Evolutionary conservation across 2,797 vertebrate genomes (phyloP).

Genomic region (Chiloscyllium punctatum): DNA sequence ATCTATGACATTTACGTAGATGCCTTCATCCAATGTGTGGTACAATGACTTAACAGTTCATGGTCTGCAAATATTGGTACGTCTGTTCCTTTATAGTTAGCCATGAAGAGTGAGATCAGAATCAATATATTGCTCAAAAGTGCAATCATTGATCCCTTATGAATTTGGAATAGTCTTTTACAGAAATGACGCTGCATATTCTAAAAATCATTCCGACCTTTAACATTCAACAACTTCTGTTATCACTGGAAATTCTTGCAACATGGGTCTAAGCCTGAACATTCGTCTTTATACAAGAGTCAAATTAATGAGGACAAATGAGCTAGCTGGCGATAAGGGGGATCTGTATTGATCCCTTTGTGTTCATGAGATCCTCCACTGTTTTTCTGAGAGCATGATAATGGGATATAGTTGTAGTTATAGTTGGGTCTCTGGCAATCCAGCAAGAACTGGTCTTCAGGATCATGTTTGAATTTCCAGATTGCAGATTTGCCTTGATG

Average conservation of each 20-base stretch:
- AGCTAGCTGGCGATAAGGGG: not conserved
- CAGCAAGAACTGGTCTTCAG: not conserved
- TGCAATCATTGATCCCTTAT: not conserved
- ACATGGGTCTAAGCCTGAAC: not conserved
- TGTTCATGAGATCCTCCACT: not conserved
- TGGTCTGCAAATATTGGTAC: not conserved
- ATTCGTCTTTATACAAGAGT: not conserved
- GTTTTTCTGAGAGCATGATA: not conserved
- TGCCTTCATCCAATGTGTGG: not conserved
- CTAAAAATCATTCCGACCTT: not conserved
- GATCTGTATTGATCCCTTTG: not conserved
- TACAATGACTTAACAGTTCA: not conserved
- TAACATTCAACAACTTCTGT: not conserved
- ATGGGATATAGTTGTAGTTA: not conserved
- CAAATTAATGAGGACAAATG: not conserved
- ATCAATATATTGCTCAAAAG: not conserved
- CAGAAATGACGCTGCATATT: not conserved
- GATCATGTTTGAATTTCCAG: not conserved
- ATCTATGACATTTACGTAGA: not conserved
- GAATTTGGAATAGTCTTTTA: not conserved
- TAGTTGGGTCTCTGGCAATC: not conserved
- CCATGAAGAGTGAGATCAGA: not conserved
- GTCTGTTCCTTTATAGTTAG: not conserved
- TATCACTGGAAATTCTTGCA: not conserved
- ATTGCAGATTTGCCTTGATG: not conserved